Conservation (phyloP, 2,797 vertebrate species). For the Sylvilagus floridanus region DNA sequence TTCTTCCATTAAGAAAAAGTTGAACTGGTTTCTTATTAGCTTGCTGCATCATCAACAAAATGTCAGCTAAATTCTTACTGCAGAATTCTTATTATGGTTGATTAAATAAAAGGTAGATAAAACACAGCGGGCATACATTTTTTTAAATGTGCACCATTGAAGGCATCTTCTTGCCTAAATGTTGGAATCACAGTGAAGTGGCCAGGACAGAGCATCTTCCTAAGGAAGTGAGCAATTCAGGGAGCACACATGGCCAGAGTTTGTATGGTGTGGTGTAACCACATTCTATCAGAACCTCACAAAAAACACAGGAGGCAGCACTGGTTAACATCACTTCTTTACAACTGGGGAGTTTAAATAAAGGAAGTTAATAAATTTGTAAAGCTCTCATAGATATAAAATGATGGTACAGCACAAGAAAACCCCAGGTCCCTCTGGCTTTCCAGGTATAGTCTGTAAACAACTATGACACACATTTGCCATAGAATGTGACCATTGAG, state of each 20-base stretch:
- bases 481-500: not conserved
- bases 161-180: not conserved
- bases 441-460: not conserved
- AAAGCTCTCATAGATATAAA: not conserved
- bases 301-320: not conserved
- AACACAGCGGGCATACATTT: not conserved
- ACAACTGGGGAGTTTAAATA: not conserved
- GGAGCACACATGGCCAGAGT: fast-evolving
- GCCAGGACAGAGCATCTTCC: fast-evolving
- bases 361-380: not conserved
- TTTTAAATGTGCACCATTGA: not conserved
- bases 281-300: fast-evolving
- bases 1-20: not conserved
- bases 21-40: not conserved
- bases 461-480: not conserved
- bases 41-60: constrained; percentile 23
- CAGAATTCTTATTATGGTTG: not conserved
- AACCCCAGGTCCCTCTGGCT: not conserved
- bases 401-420: not conserved
- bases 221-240: not conserved
- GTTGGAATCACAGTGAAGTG: not conserved
- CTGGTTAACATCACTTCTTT: not conserved
- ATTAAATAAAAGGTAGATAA: constrained; percentile 36
- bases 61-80: not conserved
- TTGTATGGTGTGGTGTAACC: fast-evolving